Evolutionary conservation across 2,797 vertebrate species (phyloP).

Genomic region (Cichlasoma orientale): DNA sequence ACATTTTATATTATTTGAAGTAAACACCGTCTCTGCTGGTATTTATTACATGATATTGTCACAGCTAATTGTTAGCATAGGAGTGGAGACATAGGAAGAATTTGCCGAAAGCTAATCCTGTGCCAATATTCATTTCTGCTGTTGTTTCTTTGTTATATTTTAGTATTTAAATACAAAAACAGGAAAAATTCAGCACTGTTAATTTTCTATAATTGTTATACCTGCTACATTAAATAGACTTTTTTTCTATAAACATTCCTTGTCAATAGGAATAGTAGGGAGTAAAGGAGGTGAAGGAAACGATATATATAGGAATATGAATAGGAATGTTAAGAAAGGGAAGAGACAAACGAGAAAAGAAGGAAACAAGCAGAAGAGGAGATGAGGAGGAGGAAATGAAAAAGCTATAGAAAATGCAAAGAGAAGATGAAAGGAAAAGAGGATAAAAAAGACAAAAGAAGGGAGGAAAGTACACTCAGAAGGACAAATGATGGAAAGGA

Average conservation of each 20-base stretch:
- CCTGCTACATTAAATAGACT: too few species aligned
- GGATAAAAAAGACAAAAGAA: neutral
- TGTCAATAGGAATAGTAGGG: neutral
- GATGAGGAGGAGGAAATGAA: neutral
- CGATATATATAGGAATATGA: too few species aligned
- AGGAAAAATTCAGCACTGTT: neutral
- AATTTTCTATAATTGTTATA: neutral
- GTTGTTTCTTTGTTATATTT: constrained; percentile 1
- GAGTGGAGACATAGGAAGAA: neutral
- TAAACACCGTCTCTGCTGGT: constrained; percentile 12
- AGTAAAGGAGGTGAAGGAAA: neutral
- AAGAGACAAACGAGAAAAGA: neutral
- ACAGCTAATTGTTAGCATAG: constrained; percentile 6
- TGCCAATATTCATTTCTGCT: neutral
- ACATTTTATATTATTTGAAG: constrained; percentile 27
- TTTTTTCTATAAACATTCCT: neutral
- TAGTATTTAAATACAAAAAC: neutral
- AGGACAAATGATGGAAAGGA: neutral
- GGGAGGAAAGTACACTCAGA: neutral
- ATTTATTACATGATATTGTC: constrained; percentile 24
- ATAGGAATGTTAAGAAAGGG: too few species aligned
- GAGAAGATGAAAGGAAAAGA: neutral
- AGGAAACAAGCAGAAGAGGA: neutral
- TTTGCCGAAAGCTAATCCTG: neutral
- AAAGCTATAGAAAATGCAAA: neutral